phyloP scores from a whole-genome alignment of 2,797 vertebrate genomes.

The Ceryle rudis region DNA sequence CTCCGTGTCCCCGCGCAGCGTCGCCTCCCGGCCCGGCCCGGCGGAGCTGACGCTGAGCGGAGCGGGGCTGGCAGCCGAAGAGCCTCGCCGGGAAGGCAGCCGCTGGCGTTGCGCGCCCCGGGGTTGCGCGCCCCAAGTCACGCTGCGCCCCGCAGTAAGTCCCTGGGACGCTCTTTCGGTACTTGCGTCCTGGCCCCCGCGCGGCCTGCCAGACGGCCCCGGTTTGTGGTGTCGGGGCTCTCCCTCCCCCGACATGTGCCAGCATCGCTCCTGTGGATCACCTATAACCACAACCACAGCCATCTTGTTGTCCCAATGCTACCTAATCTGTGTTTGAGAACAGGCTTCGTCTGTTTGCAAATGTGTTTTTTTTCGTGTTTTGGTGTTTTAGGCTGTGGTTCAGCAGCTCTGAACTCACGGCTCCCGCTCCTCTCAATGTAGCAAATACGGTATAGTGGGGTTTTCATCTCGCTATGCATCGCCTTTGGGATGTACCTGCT shows the following conservation, averaged over 20 bases:
- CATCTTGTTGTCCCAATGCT: constrained; percentile 32
- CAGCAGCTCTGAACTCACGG: background rate
- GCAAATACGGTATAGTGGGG: background rate
- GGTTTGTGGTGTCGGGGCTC: background rate
- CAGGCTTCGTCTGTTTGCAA: background rate
- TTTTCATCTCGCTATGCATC: background rate
- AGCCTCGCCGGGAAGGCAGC: background rate
- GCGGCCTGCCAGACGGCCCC: background rate
- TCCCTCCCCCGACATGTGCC: background rate
- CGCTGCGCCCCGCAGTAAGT: constrained; percentile 42
- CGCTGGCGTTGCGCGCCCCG: background rate
- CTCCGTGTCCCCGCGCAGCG: background rate
- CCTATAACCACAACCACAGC: constrained; percentile 25
- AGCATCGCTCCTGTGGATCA: background rate
- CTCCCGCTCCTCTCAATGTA: background rate
- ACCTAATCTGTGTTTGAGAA: background rate
- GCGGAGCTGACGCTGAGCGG: no score
- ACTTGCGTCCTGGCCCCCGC: background rate
- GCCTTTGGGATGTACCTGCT: accelerated
- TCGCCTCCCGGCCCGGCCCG: no score
- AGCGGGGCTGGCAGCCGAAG: background rate
- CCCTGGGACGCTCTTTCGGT: background rate
- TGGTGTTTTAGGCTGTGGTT: background rate
- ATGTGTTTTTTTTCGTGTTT: background rate
- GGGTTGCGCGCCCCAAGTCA: background rate